A percentile compares a stretch with the other conserved stretches of the same genome.
phyloP scores from a whole-genome alignment of 37 sponge, comb jelly and placozoan genomes.

The Dysidea cf. avara region DNA sequence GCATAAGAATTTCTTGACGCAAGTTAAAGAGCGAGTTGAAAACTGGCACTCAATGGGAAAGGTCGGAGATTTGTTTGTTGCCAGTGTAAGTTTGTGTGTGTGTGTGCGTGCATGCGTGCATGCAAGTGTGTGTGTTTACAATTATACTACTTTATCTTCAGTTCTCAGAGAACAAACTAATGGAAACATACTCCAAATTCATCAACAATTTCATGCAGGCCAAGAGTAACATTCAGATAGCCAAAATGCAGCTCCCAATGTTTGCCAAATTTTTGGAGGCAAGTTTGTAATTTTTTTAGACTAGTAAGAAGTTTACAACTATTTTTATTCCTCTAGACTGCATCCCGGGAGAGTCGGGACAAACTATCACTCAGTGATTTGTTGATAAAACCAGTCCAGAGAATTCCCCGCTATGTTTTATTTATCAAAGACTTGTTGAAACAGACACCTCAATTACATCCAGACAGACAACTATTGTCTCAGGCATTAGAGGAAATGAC shows the following conservation, averaged over 20 bases:
- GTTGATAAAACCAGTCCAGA: conserved; percentile 85
- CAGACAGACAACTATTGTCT: conserved; percentile 70
- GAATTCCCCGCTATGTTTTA: conserved; percentile 88
- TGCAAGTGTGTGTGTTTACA: conserved; percentile 1
- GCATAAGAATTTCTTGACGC: conserved; percentile 63
- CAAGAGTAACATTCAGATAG: conserved; percentile 55
- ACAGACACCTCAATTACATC: conserved; percentile 66
- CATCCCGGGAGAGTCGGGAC: conserved; percentile 55
- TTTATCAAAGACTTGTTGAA: conserved; percentile 89
- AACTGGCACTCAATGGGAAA: conserved; percentile 41
- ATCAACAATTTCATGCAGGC: conserved; percentile 80
- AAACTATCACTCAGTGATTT: conserved; percentile 70
- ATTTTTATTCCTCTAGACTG: conserved; percentile 27
- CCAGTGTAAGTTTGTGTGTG: conserved; percentile 42
- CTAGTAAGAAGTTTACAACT: too few relatives aligned
- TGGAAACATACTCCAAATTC: conserved; percentile 70
- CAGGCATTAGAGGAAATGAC: conserved; percentile 71
- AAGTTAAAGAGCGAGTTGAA: conserved; percentile 38
- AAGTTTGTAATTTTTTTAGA: conserved; percentile 15
- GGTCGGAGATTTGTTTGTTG: conserved; percentile 83
- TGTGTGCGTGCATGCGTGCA: not conserved
- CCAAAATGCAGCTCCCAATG: conserved; percentile 45
- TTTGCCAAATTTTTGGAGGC: conserved; percentile 82
- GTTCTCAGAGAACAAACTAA: conserved; percentile 70
- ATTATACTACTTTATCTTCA: conserved; percentile 17